Conservation (phyloP, 2,797 vertebrate genomes). For the Sebastes iracundus region DNA sequence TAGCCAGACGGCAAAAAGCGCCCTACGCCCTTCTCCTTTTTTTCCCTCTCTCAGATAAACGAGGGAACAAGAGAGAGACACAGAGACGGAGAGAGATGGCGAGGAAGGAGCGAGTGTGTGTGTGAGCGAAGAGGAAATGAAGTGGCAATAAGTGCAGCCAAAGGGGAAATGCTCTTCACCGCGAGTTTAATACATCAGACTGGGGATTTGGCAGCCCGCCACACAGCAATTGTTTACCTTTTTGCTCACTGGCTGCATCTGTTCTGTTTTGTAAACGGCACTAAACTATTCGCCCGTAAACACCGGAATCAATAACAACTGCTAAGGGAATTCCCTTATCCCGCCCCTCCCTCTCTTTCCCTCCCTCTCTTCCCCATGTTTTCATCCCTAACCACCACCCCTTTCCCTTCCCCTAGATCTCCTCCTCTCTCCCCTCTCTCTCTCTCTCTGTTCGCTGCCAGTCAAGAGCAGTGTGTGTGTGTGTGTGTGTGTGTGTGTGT, state of each 20-base stretch:
- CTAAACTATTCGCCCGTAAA: slow-evolving; percentile 96
- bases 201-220: slow-evolving; percentile 95
- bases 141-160: slow-evolving; percentile 98
- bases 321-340: slow-evolving; percentile 91
- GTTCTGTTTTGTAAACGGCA: slow-evolving; percentile 98
- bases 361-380: slow-evolving; percentile 76
- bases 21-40: slow-evolving; percentile 36
- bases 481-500: slow-evolving; percentile 5
- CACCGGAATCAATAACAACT: slow-evolving; percentile 98
- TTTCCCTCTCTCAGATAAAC: slow-evolving; percentile 54
- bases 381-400: slow-evolving; percentile 72
- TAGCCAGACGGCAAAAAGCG: slow-evolving; percentile 68
- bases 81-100: slow-evolving; percentile 51
- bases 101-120: slow-evolving; percentile 60
- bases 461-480: slow-evolving; percentile 79
- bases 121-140: slow-evolving; percentile 90
- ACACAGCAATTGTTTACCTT: slow-evolving; percentile 99
- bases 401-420: slow-evolving; percentile 64
- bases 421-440: slow-evolving; percentile 57
- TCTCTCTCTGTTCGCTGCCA: slow-evolving; percentile 75
- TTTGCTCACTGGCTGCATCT: slow-evolving; percentile 99
- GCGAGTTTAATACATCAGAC: slow-evolving; percentile 96
- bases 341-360: slow-evolving; percentile 71
- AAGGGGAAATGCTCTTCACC: slow-evolving; percentile 98
- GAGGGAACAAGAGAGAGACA: slow-evolving; percentile 52